Conservation (phyloP, 2,113 vertebrate species). For the Oceanodroma tethys region DNA sequence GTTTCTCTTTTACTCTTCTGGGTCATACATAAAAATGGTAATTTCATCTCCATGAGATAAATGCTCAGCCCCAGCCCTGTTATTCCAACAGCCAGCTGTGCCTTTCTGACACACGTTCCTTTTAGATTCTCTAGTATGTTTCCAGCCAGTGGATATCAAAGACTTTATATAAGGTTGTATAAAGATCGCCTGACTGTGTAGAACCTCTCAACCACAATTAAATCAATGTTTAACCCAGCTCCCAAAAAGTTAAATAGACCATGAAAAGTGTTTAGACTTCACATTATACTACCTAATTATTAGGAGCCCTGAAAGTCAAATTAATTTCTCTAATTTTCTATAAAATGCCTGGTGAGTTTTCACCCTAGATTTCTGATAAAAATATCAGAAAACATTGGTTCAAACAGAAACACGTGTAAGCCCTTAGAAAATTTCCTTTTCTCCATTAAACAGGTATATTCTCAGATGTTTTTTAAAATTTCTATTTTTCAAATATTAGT, state of each 20-base stretch:
- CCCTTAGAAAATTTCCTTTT: background rate
- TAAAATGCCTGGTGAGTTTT: background rate
- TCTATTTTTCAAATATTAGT: background rate
- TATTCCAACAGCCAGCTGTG: background rate
- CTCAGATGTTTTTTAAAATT: background rate
- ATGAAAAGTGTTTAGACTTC: background rate
- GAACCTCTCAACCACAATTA: background rate
- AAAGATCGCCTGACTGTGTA: background rate
- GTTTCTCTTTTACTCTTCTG: background rate
- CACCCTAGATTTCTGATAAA: background rate
- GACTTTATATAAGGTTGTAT: background rate
- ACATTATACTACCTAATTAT: background rate
- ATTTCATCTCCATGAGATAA: background rate
- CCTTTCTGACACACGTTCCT: background rate
- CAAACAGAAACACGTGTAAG: background rate
- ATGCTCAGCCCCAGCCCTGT: background rate
- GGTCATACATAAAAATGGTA: background rate
- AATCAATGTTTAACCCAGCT: background rate
- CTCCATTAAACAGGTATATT: background rate
- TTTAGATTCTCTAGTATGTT: background rate
- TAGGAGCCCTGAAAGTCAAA: background rate
- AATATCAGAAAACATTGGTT: background rate
- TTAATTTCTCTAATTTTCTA: background rate
- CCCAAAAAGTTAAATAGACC: background rate
- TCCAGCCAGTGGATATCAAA: background rate